phyloP scores from a whole-genome alignment of 2,113 vertebrate genomes.

The Tachysurus vachellii region DNA sequence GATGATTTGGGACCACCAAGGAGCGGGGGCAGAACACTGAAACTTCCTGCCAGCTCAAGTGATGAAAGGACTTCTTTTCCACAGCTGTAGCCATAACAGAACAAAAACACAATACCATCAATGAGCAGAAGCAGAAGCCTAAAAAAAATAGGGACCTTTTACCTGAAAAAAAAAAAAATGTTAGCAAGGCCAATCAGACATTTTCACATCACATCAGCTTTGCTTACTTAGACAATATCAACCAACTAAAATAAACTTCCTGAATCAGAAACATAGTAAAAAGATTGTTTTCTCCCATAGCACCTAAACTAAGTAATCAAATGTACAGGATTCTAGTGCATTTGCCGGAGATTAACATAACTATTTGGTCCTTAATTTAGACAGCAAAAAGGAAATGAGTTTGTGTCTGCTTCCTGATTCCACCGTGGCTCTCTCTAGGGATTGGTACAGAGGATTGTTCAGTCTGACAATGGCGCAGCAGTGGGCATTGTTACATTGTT shows the following conservation, averaged over 20 bases:
- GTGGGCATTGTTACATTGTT: constrained; percentile 70
- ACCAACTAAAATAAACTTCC: not conserved
- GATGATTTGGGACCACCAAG: not conserved
- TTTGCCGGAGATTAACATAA: constrained; percentile 43
- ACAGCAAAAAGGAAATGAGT: constrained; percentile 63
- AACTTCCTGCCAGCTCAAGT: constrained; percentile 58
- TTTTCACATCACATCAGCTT: not conserved
- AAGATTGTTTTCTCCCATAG: not conserved
- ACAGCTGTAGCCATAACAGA: constrained; percentile 35
- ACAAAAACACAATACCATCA: constrained; percentile 29
- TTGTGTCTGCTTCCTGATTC: constrained; percentile 67
- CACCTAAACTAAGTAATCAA: not conserved
- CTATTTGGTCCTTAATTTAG: constrained; percentile 61
- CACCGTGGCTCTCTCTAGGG: constrained; percentile 60
- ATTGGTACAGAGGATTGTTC: constrained; percentile 60
- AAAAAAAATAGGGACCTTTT: constrained; percentile 51
- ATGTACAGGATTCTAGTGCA: not conserved
- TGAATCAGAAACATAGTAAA: not conserved
- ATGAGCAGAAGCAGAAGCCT: not conserved
- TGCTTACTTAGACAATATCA: not conserved
- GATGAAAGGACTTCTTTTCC: constrained; percentile 44
- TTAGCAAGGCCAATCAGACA: not conserved
- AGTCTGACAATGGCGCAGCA: constrained; percentile 64
- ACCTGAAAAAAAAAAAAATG: not conserved
- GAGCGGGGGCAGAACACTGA: not conserved